Base-by-base conservation (phyloP, 2,113 vertebrate species). In the Saccopteryx leptura region DNA sequence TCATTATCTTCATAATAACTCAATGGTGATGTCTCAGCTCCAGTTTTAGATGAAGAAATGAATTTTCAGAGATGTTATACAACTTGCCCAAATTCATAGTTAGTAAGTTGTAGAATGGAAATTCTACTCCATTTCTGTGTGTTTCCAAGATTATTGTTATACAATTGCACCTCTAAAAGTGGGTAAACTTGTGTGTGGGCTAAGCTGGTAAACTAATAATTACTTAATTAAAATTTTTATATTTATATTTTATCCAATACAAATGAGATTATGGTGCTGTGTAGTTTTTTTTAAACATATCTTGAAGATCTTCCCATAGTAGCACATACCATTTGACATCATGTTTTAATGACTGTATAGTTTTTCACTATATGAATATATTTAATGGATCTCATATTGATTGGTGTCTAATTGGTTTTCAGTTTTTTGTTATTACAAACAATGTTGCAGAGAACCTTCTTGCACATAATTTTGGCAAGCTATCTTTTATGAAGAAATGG, bases 21-120 rank as follows among this genome's bases (percentile, higher is more conserved):
- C 13, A 11, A 2, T 26, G 23, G 4, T 72, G 18, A 90, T 65
- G 66, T 33, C 46, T 71, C 54, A 28, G 17, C 15, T 12, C 21
- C 24, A 65, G 48, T 93, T 88, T 80, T 74, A 61, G 63, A 11
- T 88, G 78, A 76, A 75, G 72, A 76, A 83, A 61, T 31, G 46
- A 39, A 72, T 46, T 6, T 13, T 78, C 50, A 56, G 31, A 56
- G 7, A 92, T 3, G 2, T 52, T 56, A 84, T 28, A 2, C 28
- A 24, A 76, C 5, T 58, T 96, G 75, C 15, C 33, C 80, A 71
- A 39, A 66, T 68, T 66, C 14, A 72, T 21, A 66, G 26, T 33
- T n/a, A 61, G 14, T 79, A 54, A n/a, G 3, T 7, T 39, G 10
- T 10, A 84, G n/a, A 33, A 78, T 26, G 3, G 12, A 24, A 72